phyloP scores from a whole-genome alignment of 2,797 vertebrate species.

The Hippoglossus hippoglossus region DNA sequence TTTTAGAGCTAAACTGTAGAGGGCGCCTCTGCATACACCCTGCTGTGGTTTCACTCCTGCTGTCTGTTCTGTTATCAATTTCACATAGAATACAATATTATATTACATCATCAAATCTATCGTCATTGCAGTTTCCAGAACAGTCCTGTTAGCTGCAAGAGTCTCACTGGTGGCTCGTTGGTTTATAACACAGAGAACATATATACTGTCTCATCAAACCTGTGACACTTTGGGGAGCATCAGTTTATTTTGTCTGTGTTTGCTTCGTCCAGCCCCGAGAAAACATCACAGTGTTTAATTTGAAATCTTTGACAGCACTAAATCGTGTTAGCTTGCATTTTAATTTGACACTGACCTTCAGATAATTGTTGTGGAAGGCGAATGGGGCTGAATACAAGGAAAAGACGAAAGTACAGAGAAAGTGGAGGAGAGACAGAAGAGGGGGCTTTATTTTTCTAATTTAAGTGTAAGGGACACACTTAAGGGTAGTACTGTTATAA shows the following conservation, averaged over 20 bases:
- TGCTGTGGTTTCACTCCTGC: not conserved
- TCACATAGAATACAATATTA: conserved; percentile 6
- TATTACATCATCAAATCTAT: not conserved
- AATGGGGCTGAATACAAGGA: not conserved
- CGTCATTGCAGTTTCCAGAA: not conserved
- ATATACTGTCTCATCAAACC: not conserved
- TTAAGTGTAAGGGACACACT: not conserved
- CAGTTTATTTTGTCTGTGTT: not conserved
- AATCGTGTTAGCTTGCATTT: not conserved
- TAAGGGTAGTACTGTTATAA: too few relatives aligned
- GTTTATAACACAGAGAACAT: not conserved
- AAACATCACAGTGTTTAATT: not conserved
- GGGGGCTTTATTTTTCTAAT: not conserved
- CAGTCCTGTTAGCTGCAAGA: not conserved
- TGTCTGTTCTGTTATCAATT: not conserved
- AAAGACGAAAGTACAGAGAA: not conserved
- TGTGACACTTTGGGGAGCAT: not conserved
- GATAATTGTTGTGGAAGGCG: not conserved
- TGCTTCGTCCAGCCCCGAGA: not conserved
- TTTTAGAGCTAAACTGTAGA: conserved; percentile 25
- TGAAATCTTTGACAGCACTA: not conserved
- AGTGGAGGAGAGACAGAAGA: not conserved
- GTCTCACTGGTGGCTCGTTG: not conserved
- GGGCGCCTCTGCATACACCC: conserved; percentile 18
- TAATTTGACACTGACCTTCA: conserved; percentile 5